Percentiles rank a stretch among this genome's conserved stretches.
Evolutionary conservation across 2,797 vertebrate species (phyloP).

Genomic region (Threskiornis aethiopicus): DNA sequence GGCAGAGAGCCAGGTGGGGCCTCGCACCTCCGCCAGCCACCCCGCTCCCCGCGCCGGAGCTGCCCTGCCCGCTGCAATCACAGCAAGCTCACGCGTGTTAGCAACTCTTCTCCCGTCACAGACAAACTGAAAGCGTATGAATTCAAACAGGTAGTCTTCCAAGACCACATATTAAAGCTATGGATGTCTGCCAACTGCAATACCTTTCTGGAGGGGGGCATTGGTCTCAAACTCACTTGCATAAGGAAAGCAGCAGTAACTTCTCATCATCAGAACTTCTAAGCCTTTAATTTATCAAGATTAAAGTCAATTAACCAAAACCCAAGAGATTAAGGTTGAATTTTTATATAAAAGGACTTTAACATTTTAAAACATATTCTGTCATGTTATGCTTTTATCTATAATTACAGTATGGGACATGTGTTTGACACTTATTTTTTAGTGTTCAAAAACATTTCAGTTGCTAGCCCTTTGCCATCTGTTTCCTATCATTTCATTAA

Average conservation of each 20-base stretch:
- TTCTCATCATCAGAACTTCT: neutral
- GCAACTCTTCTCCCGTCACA: neutral
- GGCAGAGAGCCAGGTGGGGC: neutral
- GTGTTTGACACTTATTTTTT: slow-evolving; percentile 33
- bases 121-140: accelerated
- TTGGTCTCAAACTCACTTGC: neutral
- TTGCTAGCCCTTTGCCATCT: slow-evolving; percentile 39
- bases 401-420: neutral
- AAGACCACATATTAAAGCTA: neutral
- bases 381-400: neutral
- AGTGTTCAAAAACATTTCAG: slow-evolving; percentile 33
- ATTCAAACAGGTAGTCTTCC: neutral
- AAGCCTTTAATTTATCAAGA: neutral
- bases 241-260: neutral
- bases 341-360: neutral
- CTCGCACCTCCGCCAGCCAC: neutral
- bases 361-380: neutral
- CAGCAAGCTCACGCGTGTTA: accelerated
- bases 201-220: neutral
- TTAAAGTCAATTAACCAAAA: neutral
- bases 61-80: neutral
- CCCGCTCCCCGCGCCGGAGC: neutral
- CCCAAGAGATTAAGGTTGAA: neutral
- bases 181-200: neutral
- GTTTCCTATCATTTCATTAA: slow-evolving; percentile 39